phyloP scores from a whole-genome alignment of 2,888 invertebrate species.

The Cerastis rubricosa region DNA sequence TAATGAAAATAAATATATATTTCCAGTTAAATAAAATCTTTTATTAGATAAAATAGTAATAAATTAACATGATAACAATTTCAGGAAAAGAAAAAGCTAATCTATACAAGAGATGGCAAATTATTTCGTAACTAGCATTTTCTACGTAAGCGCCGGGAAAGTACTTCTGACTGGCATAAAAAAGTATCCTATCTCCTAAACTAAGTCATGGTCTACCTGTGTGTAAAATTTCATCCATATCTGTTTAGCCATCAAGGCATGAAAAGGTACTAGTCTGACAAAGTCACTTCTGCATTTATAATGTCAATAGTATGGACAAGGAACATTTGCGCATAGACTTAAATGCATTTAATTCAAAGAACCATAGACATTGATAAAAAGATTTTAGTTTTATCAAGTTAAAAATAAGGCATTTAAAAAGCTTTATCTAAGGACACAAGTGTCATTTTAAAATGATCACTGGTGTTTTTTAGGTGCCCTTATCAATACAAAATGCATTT shows the following conservation, averaged over 20 bases:
- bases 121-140: conserved; percentile 13
- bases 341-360: not conserved
- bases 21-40: conserved; percentile 61
- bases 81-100: conserved; percentile 45
- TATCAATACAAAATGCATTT: conserved; percentile 6
- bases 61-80: conserved; percentile 62
- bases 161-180: not conserved
- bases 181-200: not conserved
- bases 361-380: not conserved
- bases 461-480: not conserved
- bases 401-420: conserved; percentile 4
- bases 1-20: conserved; percentile 30
- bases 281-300: not conserved
- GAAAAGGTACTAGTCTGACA: not conserved
- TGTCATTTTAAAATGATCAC: not conserved
- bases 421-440: not conserved
- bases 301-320: not conserved
- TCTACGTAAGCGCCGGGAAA: not conserved
- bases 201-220: not conserved
- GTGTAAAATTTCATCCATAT: not conserved
- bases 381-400: not conserved
- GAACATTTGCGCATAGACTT: conserved; percentile 31
- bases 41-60: conserved; percentile 63
- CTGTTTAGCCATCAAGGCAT: not conserved
- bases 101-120: conserved; percentile 36